Conservation (phyloP, 53 echinoderm and acorn worm genomes). For the Henricia sp. region DNA sequence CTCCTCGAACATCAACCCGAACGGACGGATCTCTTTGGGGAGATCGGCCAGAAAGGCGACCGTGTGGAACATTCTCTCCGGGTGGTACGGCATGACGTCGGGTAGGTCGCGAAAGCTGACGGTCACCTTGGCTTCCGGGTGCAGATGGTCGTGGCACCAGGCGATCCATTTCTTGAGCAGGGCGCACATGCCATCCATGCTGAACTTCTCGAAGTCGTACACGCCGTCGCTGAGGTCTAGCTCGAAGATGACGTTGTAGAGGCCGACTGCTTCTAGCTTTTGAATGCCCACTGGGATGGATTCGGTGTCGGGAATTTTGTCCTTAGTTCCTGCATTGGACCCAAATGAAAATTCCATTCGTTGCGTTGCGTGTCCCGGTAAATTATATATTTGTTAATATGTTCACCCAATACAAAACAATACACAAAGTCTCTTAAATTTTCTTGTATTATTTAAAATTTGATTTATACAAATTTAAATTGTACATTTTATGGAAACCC, state of each 20-base stretch:
- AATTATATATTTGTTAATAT: neutral
- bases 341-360: neutral
- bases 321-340: conserved; percentile 14
- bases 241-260: conserved; percentile 62
- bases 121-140: conserved; percentile 50
- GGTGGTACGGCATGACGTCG: conserved; percentile 54
- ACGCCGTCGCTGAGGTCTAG: conserved; percentile 52
- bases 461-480: too few species aligned
- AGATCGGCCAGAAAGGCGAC: conserved; percentile 54
- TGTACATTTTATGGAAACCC: too few species aligned
- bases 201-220: conserved; percentile 59
- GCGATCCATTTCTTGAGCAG: conserved; percentile 52
- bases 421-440: too few species aligned
- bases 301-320: conserved; percentile 62
- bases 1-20: conserved; percentile 64
- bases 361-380: neutral
- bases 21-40: conserved; percentile 35
- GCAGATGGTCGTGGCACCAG: conserved; percentile 55
- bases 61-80: conserved; percentile 54
- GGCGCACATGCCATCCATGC: conserved; percentile 44
- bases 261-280: conserved; percentile 42
- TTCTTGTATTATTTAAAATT: too few species aligned
- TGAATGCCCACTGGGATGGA: conserved; percentile 53
- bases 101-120: conserved; percentile 60
- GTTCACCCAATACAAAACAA: too few species aligned